Evolutionary conservation across 2,113 vertebrate species (phyloP), one percentile per base, ranked within the genome.

Genomic region (Oenanthe oenanthe): DNA sequence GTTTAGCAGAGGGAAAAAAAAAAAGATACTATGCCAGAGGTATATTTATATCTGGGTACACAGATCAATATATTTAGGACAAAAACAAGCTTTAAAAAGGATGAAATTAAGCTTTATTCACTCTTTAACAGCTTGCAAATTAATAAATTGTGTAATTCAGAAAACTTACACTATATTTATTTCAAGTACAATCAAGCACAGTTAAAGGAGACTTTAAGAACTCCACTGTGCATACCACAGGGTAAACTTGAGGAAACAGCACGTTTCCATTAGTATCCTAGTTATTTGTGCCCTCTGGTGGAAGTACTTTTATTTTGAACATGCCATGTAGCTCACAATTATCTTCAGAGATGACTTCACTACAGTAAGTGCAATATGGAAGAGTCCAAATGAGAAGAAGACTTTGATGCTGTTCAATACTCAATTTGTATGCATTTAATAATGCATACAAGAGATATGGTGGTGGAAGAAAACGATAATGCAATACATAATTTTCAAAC

Each of bases 231-330:
- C 42, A 34, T 66, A 54, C 15, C 29, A 47, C 17, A 42, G 40
- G 28, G 65, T 60, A 78, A 92, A 91, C 63, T 58, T 71, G 73
- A 75, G n/a, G 40, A 51, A 93, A 56, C 56, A 28, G 53, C n/a
- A 18, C n/a, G 65, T 76, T 47, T 60, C 22, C 89, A 72, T 47
- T 80, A 13, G 36, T 96, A 86, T 89, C 34, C 71, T 93, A 95
- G 86, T 91, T 93, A 88, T 95, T 92, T 95, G 66, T 92, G 85
- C 96, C 94, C 97, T 63, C 97, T 97, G 63, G 71, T 97, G 97
- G 97, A 95, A 85, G 95, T 3, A 96, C 36, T 16, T 89, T 77
- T 87, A 94, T 66, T 93, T 43, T 87, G 19, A 66, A n/a, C 51
- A 7, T 32, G 40, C n/a, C 19, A 48, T 53, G 29, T 45, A 43